Evolutionary conservation across 2,113 vertebrate species (phyloP), one percentile per base, ranked within the genome.

Genomic region (Glaucidium brasilianum): DNA sequence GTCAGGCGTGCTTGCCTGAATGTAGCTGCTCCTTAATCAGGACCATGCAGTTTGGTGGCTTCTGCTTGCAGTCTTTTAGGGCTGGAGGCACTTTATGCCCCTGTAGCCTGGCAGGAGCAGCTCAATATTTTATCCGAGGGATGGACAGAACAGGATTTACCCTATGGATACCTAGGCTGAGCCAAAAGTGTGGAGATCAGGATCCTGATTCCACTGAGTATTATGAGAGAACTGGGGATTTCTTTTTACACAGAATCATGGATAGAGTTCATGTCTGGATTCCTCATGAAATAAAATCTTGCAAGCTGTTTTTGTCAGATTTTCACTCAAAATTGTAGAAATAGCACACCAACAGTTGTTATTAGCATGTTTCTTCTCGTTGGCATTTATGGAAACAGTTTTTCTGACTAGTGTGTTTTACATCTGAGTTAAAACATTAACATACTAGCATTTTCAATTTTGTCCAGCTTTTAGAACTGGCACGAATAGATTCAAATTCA

Each of bases 1-100:
- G 25, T 53, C 52, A 7, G 2, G 3, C 0, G 1, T 2, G 2
- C 32, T 25, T 39, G 45, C 47, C 49, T 20, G 22, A 22, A 50
- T 11, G 1, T 18, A 27, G 25, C 62, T 2, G 7, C 75, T 34
- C 43, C 19, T 60, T 45, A 23, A 23, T 37, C 21, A n/a, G 18
- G 23, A 59, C 43, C 32, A 2, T 7, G 37, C 35, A 43, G n/a
- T 39, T 62, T 26, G 37, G 49, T 62, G 93, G 21, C 59, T 66
- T 78, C 71, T 85, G 35, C 56, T 69, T 27, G 29, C 0, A 0
- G 0, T 12, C 16, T 16, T 43, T n/a, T 15, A 39, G 43, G 39
- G 18, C 64, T 88, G 45, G 55, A 83, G 41, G 34, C 13, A 30
- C 41, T 76, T 73, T 37, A 21, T 88, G 43, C 13, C 20, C 21